Base-by-base conservation (phyloP, 1,140 invertebrate genomes). In the Contarinia nasturtii region DNA sequence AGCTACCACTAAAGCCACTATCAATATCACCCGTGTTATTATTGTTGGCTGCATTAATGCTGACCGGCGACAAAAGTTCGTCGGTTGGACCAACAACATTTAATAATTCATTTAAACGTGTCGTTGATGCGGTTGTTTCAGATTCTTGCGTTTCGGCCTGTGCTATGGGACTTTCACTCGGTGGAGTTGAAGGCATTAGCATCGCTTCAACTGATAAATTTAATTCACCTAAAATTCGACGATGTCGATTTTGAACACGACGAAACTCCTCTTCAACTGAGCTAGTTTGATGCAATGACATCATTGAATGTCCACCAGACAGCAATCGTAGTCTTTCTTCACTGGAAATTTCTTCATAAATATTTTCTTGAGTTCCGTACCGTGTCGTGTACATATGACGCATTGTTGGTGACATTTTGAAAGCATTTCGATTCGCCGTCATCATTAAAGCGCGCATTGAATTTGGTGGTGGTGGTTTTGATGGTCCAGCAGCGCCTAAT, bases 121-220 rank as follows among this genome's bases (percentile, higher is more conserved):
- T 72, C 63, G 54, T 67, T 65, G 57, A 72, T 2, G 14, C 22
- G 2, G 10, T 68, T 44, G 67, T 57, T 53, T 68, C 65, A 5
- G 63, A 66, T 57, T 66, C 64, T 34, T 61, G 63, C 14, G 63
- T 64, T 57, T 64, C 66, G 53, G 57, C 67, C 57, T 70, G 36
- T 12, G 12, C 17, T 5, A 38, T 56, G 17, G 51, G 53, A 54
- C 53, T 54, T 46, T 37, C 45, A 40, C 53, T 59, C 41, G 59
- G 58, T 34, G 56, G 55, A 52, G 65, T 63, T 40, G 67, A 70
- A 12, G 81, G 83, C 82, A 86, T 86, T 45, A 86, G 64, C 84
- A 89, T 87, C 40, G 82, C 82, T 65, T 89, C 86, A 27, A 86
- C 79, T 52, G 84, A 83, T 33, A 89, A 69, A 69, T 89, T 89